phyloP scores from a whole-genome alignment of 2,113 vertebrate genomes.

The Oreochromis spilurus region DNA sequence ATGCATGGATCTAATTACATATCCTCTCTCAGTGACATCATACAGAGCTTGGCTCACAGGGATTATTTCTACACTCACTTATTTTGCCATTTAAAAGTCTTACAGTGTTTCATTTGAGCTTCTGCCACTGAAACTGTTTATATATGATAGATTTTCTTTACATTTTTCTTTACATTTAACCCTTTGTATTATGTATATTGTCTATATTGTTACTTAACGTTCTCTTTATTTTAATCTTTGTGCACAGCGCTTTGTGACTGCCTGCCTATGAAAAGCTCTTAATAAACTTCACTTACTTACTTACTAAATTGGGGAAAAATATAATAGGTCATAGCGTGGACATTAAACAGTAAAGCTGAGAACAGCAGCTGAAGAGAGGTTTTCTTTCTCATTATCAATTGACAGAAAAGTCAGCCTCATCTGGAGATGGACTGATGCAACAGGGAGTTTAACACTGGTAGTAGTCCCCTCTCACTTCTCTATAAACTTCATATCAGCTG shows the following conservation, averaged over 20 bases:
- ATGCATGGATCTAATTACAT: not conserved
- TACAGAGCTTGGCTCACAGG: not conserved
- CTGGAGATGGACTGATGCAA: not conserved
- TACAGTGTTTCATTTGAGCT: not conserved
- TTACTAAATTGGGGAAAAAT: not conserved
- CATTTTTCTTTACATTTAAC: not conserved
- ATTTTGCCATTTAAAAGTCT: not conserved
- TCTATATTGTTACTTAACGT: not conserved
- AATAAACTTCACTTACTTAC: not conserved
- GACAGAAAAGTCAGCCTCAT: not conserved
- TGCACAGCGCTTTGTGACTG: not conserved
- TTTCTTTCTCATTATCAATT: not conserved
- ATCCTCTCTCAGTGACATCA: not conserved
- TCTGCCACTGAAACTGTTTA: not conserved
- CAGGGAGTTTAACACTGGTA: not conserved
- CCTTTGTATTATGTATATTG: not conserved
- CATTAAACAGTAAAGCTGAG: not conserved
- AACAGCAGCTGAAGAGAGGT: rapidly evolving
- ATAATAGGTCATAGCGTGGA: not conserved
- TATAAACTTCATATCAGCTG: not conserved
- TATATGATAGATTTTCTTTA: not conserved
- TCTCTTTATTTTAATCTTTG: not conserved
- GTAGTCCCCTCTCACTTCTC: rapidly evolving
- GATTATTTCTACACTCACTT: not conserved
- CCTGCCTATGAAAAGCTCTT: not conserved